These are phyloP conservation scores for Ptychochromis oligacanthus DNA, from an alignment of 2,113 vertebrate species.

Conservation along the genomic window DNA sequence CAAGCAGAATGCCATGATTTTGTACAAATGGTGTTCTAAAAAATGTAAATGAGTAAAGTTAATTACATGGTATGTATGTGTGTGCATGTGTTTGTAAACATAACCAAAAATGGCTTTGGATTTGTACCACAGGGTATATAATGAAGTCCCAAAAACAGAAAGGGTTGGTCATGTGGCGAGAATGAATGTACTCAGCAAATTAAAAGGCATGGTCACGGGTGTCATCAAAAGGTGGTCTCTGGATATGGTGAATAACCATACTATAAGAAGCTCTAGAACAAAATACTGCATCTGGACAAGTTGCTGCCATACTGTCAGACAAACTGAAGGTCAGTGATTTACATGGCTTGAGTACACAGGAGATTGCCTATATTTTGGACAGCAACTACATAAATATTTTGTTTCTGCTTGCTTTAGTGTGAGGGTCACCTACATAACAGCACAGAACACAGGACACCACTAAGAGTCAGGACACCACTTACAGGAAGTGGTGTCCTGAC, in stretches of 20 bases:
- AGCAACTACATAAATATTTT: background rate
- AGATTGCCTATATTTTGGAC: background rate
- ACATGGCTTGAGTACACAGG: background rate
- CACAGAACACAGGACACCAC: slow-evolving; percentile 2
- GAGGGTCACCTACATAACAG: background rate
- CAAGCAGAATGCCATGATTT: background rate
- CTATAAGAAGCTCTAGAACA: background rate
- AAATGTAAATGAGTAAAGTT: background rate
- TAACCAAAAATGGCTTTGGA: background rate
- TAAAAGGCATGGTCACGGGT: background rate
- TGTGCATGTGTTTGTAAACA: background rate
- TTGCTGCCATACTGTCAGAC: background rate
- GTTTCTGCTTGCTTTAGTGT: background rate
- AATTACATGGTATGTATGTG: background rate
- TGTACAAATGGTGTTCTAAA: background rate
- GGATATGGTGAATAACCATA: background rate
- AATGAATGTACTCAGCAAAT: background rate
- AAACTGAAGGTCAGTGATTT: background rate
- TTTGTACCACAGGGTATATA: background rate
- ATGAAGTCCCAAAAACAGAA: background rate
- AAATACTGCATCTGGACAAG: background rate
- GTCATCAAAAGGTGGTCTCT: background rate
- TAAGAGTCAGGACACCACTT: background rate
- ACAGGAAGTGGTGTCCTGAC: background rate
- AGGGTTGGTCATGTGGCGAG: background rate